These are phyloP conservation scores for Dryocosmus kuriphilus DNA, from an alignment of 2,888 invertebrate species.

Conservation along the genomic window DNA sequence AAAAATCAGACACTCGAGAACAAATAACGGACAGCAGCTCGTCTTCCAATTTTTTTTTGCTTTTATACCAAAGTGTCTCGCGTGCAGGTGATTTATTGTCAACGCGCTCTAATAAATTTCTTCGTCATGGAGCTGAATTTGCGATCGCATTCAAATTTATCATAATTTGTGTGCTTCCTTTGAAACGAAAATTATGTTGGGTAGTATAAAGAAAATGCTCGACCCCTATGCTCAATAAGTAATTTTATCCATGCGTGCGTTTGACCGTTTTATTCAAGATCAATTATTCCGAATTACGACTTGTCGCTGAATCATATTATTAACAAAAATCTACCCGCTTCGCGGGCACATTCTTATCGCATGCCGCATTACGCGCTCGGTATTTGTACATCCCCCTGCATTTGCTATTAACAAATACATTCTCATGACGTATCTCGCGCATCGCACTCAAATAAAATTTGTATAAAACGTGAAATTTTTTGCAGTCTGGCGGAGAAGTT, in stretches of 20 bases:
- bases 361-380: too few species aligned
- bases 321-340: too few species aligned
- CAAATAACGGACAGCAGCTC: slow-evolving; percentile 3
- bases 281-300: background rate
- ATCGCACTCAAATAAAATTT: too few species aligned
- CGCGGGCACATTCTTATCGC: too few species aligned
- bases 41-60: background rate
- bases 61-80: slow-evolving; percentile 33
- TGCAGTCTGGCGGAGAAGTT: too few species aligned
- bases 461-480: too few species aligned
- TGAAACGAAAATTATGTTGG: slow-evolving; percentile 40
- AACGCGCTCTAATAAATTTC: slow-evolving; percentile 55
- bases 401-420: too few species aligned
- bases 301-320: background rate
- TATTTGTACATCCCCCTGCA: too few species aligned
- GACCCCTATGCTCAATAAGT: slow-evolving; percentile 29
- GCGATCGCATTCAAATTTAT: slow-evolving; percentile 12
- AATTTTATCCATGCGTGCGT: background rate
- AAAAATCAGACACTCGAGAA: background rate
- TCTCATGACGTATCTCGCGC: too few species aligned
- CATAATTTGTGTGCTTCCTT: slow-evolving; percentile 48
- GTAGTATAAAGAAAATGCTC: background rate
- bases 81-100: slow-evolving; percentile 33
- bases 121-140: slow-evolving; percentile 51
- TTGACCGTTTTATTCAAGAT: slow-evolving; percentile 9